These are phyloP conservation scores for Semicossyphus pulcher DNA, from an alignment of 2,113 vertebrate species.

Conservation along the genomic window DNA sequence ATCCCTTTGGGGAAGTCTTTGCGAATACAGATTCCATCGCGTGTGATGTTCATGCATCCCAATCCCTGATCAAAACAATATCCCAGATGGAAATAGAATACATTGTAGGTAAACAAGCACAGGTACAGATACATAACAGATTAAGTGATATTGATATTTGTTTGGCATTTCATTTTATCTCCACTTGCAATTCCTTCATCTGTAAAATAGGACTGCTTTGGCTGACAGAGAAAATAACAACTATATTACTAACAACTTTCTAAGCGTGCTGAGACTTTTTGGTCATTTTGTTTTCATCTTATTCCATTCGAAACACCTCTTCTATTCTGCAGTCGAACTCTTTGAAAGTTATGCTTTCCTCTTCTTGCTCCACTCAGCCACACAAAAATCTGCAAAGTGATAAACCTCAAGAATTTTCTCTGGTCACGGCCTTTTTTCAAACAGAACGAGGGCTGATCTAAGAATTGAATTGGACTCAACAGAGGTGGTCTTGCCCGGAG, in stretches of 20 bases:
- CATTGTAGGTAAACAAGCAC: not conserved
- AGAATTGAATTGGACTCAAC: slow-evolving; percentile 26
- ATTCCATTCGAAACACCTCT: not conserved
- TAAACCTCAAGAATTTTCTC: not conserved
- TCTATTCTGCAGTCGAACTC: not conserved
- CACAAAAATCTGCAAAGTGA: not conserved
- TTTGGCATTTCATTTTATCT: slow-evolving; percentile 1
- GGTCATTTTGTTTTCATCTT: not conserved
- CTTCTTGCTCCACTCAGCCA: not conserved
- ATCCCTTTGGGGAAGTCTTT: not conserved
- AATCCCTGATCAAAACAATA: slow-evolving; percentile 27
- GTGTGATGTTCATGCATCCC: slow-evolving; percentile 12
- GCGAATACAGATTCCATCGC: not conserved
- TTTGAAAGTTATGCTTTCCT: not conserved
- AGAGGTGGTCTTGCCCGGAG: slow-evolving; percentile 16
- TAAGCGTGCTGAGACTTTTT: no score
- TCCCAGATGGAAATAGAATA: not conserved
- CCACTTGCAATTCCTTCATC: not conserved
- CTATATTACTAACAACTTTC: no score
- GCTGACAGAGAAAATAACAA: no score
- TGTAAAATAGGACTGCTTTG: not conserved
- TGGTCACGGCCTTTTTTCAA: not conserved
- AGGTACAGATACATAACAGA: not conserved
- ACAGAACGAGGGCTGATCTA: slow-evolving; percentile 24
- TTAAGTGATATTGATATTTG: slow-evolving; percentile 3